These are phyloP conservation scores for Xestia xanthographa DNA, from an alignment of 2,888 invertebrate species.

Conservation along the genomic window DNA sequence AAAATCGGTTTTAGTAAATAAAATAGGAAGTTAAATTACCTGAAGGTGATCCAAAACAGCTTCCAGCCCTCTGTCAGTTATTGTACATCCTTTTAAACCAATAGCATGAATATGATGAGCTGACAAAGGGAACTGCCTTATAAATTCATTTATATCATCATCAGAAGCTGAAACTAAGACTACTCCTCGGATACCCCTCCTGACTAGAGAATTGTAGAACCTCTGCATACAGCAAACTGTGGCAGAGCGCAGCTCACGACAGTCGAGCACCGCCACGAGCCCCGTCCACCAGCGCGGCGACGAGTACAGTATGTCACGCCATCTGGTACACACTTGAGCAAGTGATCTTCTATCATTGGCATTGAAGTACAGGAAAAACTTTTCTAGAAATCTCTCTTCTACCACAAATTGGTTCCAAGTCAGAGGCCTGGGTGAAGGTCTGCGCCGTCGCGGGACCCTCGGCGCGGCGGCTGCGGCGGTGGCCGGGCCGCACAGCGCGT, in stretches of 20 bases:
- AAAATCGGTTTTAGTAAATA: neutral
- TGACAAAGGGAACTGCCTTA: constrained; percentile 95
- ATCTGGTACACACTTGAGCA: constrained; percentile 96
- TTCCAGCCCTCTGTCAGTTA: constrained; percentile 97
- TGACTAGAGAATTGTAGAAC: constrained; percentile 95
- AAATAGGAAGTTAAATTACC: constrained; percentile 84
- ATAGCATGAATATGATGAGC: constrained; percentile 96
- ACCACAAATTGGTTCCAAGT: constrained; percentile 94
- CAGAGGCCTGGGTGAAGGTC: constrained; percentile 90
- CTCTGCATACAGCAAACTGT: constrained; percentile 89
- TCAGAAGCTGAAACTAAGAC: constrained; percentile 96
- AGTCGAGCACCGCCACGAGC: constrained; percentile 95
- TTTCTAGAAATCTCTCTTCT: constrained; percentile 96
- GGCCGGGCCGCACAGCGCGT: constrained; percentile 95
- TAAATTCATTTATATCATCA: constrained; percentile 96
- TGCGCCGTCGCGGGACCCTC: constrained; percentile 84
- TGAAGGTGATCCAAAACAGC: constrained; percentile 96
- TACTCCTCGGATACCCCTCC: constrained; percentile 96
- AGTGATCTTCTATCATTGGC: constrained; percentile 94
- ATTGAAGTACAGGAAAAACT: constrained; percentile 96
- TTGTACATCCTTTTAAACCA: constrained; percentile 96
- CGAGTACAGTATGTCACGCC: constrained; percentile 97
- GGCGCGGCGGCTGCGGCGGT: constrained; percentile 79
- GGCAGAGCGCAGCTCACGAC: constrained; percentile 94
- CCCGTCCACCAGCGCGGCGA: constrained; percentile 97